Base-by-base conservation (phyloP, 2,888 invertebrate genomes). In the Nysson spinosus region DNA sequence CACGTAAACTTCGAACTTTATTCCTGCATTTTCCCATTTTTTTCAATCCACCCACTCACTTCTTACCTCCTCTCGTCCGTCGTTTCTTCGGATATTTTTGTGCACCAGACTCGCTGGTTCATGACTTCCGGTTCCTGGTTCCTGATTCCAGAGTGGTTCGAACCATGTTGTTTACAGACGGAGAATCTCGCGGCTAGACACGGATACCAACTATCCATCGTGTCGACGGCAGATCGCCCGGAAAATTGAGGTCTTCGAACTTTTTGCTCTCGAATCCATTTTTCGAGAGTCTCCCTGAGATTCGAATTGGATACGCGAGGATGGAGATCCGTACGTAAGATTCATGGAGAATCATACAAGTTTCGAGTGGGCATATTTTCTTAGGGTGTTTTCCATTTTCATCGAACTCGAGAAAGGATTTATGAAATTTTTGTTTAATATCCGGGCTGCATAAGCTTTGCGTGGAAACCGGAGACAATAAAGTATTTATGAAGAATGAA, bases 1-100 rank as follows among this genome's bases (percentile, higher is more conserved):
- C 35, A 46, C 56, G 58, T 70, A 68, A 73, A 73, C 49, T 22
- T 40, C 28, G 30, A 64, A 73, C 74, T 58, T 68, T 68, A 64
- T 73, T 56, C 50, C 56, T 50, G 20, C 67, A 58, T 72, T 61
- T 63, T 34, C 49, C 24, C 20, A n/a, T 39, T 30, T 11, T 22
- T 30, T 22, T 14, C 14, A 55, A 35, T 37, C 17, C 30, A 22
- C 28, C 34, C 6, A n/a, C 37, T 7, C 16, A 51, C 47, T 2
- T 9, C 4, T 26, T 9, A 22, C 9, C n/a, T 11, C 12, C 16
- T 3, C 42, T 14, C 26, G 34, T 30, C 22, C 19, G 19, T 16
- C 7, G 42, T 32, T 39, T 43, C 52, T n/a, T 39, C n/a, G 19
- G n/a, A n/a, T n/a, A n/a, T n/a, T n/a, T n/a, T n/a, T n/a, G n/a